Evolutionary conservation across 1,140 invertebrate species (phyloP), one percentile per base, ranked within the genome.

Genomic region (Heliconius nattereri): DNA sequence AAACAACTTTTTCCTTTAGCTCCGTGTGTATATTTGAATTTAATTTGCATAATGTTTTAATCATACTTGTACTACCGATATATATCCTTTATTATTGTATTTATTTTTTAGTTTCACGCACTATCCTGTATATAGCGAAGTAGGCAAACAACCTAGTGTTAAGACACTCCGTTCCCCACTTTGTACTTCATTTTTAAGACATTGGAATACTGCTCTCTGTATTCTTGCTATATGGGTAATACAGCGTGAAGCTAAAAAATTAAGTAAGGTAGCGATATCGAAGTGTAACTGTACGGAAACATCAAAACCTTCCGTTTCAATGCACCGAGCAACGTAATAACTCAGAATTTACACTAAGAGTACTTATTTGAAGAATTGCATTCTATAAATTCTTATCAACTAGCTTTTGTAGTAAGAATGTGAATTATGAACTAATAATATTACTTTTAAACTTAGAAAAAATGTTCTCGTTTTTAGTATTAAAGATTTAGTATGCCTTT

Each of bases 351-450:
- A 66, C 13, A 16, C 13, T n/a, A 29, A 66, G 26, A 29, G 23
- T 29, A 66, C 23, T 66, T 66, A 57, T 57, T 9, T 57, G n/a
- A 57, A 23, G 54, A 57, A 57, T 23, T 57, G 54, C 54, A 57
- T 57, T 57, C 54, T 23, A 57, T 23, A 57, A 57, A 57, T n/a
- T 57, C 20, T n/a, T 57, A 57, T 57, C 54, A 57, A 57, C 54
- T 23, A 57, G 54, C n/a, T 57, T 57, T 57, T 57, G 54, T 23
- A 57, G 54, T 23, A 23, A 57, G 49, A 57, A 23, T 57, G 54
- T 57, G 54, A 57, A 23, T 57, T 57, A 23, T 57, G n/a, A 57
- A 9, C 9, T 8, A 9, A 3, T 23, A 23, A 57, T 57, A 3
- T 57, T 57, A 20, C 16, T 52, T 52, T 52, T 19, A 52, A 52